Base-by-base conservation (phyloP, 37 sponge, comb jelly and placozoan genomes). In the Halisarca cf. caerulea region DNA sequence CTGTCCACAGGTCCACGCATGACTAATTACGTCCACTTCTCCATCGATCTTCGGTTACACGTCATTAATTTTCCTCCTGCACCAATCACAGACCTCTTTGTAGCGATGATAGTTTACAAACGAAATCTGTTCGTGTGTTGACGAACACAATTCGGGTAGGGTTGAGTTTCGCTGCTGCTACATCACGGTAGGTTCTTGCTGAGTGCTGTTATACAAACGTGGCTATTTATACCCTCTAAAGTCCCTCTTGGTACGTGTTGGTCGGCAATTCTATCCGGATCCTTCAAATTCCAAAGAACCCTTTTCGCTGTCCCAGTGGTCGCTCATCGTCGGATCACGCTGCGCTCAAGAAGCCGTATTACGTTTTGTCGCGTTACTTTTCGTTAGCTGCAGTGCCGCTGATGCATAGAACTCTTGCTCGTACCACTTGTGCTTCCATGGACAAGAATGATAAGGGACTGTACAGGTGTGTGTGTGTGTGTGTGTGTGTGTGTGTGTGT, bases 221-320 rank as follows among this genome's bases (percentile, higher is more conserved):
- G 69, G 35, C 34, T 68, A 34, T 34, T 68, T 34, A 34, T 28
- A 28, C 35, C 32, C 69, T 68, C 35, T 1, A 28, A 68, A 34
- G 34, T 27, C 33, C 30, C 35, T 34, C 35, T 68, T 28, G 69
- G 30, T 34, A 28, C 69, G 32, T 34, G 69, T 34, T 30, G 17
- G 34, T 44, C 44, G 36, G 77, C 39, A 40, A 74, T 74, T 74
- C 77, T 37, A 74, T 42, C 36, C 77, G 77, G 77, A 74, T 39
- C 38, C 18, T 1, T 11, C 38, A 41, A 74, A 74, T 74, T 74
- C 77, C 77, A 24, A 4, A 3, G 77, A 8, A 37, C 32, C 45
- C 42, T 5, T 6, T 41, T 37, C 77, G 77, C 77, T 74, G 77
- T 74, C 77, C 43, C 14, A 11, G 38, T 47, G 51, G 51, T 47